Base-by-base conservation (phyloP, 2,888 invertebrate species). In the Chorisops tibialis region DNA sequence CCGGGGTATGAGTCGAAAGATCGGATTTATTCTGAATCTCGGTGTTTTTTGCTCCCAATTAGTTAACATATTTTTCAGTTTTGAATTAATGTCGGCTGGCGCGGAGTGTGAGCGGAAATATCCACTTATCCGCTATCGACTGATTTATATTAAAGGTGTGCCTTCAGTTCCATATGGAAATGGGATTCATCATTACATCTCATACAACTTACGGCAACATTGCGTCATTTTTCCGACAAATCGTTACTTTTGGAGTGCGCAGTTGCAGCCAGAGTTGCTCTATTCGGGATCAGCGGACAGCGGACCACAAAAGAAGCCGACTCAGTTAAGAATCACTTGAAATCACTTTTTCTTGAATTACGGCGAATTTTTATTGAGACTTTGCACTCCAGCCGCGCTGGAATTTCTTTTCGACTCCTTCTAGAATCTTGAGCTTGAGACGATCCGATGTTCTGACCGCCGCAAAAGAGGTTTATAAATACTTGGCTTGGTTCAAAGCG, bases 301-400 rank as follows among this genome's bases (percentile, higher is more conserved):
- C 39, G 49, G 18, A 39, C 14, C 59, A 51, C 59, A 63, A 63
- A 61, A 43, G 59, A 45, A 30, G 52, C 63, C 63, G 59, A 51
- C 51, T 39, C 30, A 50, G 47, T 63, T 63, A 60, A 63, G 50
- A 54, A 50, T 54, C 61, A 60, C 63, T 63, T 60, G 47, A 63
- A 61, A 61, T 54, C 60, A 63, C 60, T 63, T 63, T 56, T 60
- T 54, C 59, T 54, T 59, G 60, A 63, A 60, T 51, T 54, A 54
- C 54, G 60, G 60, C 58, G 63, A 63, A 63, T 52, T 54, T 54
- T 63, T 60, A 54, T 54, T 52, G 60, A 52, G 63, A 47, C 51
- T 52, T 38, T 52, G 51, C 38, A 52, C 51, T 22, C 21, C 22
- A 11, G 14, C 41, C 18, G 51, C 16, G 14, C 21, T 21, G 41